Evolutionary conservation across 92 coral and sea anemone genomes (phyloP).

Genomic region (Bergia puertoricense): DNA sequence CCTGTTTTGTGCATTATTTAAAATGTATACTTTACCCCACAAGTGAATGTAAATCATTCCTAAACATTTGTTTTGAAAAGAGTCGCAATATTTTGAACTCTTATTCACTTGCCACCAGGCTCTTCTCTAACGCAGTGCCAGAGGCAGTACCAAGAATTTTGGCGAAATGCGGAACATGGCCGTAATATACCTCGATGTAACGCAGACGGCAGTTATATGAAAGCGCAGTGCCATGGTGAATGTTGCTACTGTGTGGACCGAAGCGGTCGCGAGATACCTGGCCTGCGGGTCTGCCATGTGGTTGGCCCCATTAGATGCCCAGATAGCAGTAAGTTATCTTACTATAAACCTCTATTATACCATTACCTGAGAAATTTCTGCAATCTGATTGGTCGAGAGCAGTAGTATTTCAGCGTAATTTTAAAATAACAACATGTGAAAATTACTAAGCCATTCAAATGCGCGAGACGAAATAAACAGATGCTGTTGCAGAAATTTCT

Average conservation of each 20-base stretch:
- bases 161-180: slow-evolving; percentile 1
- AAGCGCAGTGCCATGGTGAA: slow-evolving; percentile 52
- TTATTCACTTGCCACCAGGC: background rate
- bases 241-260: slow-evolving; percentile 62
- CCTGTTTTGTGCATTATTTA: no score
- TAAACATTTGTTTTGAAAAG: no score
- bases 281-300: slow-evolving; percentile 34
- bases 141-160: slow-evolving; percentile 52
- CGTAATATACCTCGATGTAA: slow-evolving; percentile 58
- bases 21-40: no score
- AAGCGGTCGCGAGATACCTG: slow-evolving; percentile 43
- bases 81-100: background rate
- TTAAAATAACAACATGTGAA: no score
- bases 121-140: slow-evolving; percentile 54
- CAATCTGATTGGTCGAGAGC: no score
- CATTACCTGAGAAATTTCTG: no score
- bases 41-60: background rate
- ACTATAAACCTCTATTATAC: background rate
- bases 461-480: no score
- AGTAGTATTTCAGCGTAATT: no score
- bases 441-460: no score
- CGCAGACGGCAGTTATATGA: slow-evolving; percentile 58
- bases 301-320: slow-evolving; percentile 29
- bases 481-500: no score
- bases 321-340: slow-evolving; percentile 20